Conservation (phyloP, 2,797 vertebrate species). For the Morelia viridis region DNA sequence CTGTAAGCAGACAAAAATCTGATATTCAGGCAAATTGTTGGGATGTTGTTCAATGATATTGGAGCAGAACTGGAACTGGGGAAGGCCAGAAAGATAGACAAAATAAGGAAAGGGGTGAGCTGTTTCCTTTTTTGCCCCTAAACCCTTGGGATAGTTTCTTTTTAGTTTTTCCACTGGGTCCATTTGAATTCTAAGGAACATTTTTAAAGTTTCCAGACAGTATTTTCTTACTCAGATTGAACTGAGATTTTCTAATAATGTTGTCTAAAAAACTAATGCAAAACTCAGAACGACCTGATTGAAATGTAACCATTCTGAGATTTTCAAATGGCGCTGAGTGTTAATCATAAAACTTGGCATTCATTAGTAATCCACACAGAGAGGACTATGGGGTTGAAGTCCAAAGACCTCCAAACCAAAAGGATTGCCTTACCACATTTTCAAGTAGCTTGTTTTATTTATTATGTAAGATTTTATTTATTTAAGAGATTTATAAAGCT, state of each 20-base stretch:
- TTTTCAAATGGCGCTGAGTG: too few species aligned
- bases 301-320: too few species aligned
- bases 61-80: not conserved
- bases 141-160: not conserved
- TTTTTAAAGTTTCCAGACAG: not conserved
- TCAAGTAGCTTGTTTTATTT: too few species aligned
- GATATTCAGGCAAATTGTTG: not conserved
- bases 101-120: too few species aligned
- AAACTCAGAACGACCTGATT: not conserved
- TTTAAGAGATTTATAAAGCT: too few species aligned
- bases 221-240: not conserved
- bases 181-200: not conserved
- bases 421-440: too few species aligned
- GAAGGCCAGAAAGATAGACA: not conserved
- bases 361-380: too few species aligned
- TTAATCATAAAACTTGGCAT: too few species aligned
- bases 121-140: not conserved
- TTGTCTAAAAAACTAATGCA: not conserved
- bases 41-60: not conserved
- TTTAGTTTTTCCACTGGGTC: not conserved
- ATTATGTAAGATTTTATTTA: too few species aligned
- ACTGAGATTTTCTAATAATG: not conserved
- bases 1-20: not conserved
- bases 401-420: too few species aligned
- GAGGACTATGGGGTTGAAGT: too few species aligned